Evolutionary conservation across 2,888 invertebrate species (phyloP).

Genomic region (Cybosia mesomella): DNA sequence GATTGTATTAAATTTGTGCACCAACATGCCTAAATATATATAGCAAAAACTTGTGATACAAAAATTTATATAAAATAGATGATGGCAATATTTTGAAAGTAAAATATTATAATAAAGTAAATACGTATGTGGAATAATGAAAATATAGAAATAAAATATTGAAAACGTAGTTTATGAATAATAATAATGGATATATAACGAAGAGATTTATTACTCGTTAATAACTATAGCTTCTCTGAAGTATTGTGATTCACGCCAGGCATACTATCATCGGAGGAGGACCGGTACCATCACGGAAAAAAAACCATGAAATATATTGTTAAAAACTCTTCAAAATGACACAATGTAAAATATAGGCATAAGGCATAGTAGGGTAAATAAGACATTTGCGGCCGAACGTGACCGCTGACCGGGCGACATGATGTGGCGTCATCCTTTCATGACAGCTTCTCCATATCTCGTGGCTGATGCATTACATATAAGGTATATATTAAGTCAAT

Average conservation of each 20-base stretch:
- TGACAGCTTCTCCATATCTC: conserved; percentile 10
- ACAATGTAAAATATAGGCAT: conserved; percentile 22
- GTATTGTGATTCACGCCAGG: conserved; percentile 98
- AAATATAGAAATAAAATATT: conserved; percentile 73
- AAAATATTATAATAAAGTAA: conserved; percentile 54
- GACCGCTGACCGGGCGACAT: conserved; percentile 3
- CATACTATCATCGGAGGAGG: conserved; percentile 87
- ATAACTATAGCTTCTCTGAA: conserved; percentile 98
- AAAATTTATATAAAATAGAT: conserved; percentile 58
- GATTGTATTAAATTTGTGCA: conserved; percentile 66
- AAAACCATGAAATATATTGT: conserved; percentile 76
- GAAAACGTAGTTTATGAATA: conserved; percentile 80
- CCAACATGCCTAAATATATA: conserved; percentile 76
- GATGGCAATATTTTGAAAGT: conserved; percentile 48
- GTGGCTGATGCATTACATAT: conserved; percentile 9
- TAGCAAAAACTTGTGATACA: conserved; percentile 65
- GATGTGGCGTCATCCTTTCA: conserved; percentile 6
- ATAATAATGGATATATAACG: conserved; percentile 84
- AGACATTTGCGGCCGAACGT: background rate
- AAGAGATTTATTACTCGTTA: conserved; percentile 92
- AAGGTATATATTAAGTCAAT: conserved; percentile 17
- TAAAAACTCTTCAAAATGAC: conserved; percentile 58
- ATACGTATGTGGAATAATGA: conserved; percentile 70
- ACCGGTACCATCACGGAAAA: conserved; percentile 76
- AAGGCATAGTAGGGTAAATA: conserved; percentile 6